Base-by-base conservation (phyloP, 1,140 invertebrate species). In the Chlorops oryzae region DNA sequence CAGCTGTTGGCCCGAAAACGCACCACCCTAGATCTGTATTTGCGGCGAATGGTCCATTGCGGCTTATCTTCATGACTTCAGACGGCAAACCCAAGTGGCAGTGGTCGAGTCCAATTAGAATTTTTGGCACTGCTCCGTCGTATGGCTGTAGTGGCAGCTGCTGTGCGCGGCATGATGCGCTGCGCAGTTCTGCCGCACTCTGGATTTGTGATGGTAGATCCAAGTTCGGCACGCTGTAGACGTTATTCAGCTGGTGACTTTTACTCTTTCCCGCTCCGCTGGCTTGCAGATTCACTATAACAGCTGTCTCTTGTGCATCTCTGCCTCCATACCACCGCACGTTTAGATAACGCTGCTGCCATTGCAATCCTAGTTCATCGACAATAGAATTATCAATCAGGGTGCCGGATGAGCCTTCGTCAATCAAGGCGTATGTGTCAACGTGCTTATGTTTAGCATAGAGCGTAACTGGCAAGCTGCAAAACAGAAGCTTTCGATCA, bases 71-170 rank as follows among this genome's bases (percentile, higher is more conserved):
- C 17, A 24, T 39, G 15, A 13, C n/a, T 12, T 2, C 2, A 9
- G 38, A 27, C 24, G 47, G 37, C 3, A 40, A 10, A 25, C 47
- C 47, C 24, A 49, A 18, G 32, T n/a, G 18, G 2, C 34, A 37
- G 23, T 49, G 17, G n/a, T 52, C 50, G 2, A 47, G 17, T n/a
- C 43, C 50, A 20, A 47, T 25, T 12, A 51, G n/a, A 12, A 52
- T 22, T 27, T 43, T 47, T 9, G 43, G 44, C 9, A 35, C 25
- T 13, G 47, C 18, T 13, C 24, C 40, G 13, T 2, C 5, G 20
- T 40, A 51, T 13, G 23, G 42, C 35, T 37, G 34, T 6, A 27
- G 9, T 5, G n/a, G 18, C n/a, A n/a, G n/a, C n/a, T n/a, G n/a
- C n/a, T n/a, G 12, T 3, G 17, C 2, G 5, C 20, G 21, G 5